Evolutionary conservation across 2,113 vertebrate genomes (phyloP), one percentile per base, ranked within the genome.

Genomic region (Seriola aureovittata): DNA sequence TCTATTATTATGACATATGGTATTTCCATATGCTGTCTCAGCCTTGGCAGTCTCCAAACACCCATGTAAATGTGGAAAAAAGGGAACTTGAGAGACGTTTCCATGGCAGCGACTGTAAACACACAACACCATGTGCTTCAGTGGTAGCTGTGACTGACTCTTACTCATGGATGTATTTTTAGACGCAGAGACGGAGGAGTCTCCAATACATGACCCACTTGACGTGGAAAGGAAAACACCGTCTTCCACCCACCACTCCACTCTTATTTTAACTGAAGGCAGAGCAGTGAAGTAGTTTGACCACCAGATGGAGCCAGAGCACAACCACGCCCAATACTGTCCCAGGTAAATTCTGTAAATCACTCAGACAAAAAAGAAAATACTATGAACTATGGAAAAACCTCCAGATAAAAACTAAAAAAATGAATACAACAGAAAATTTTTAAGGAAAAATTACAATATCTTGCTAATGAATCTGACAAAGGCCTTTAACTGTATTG

Each of bases 91-190:
- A 90, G 87, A 40, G 6, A 17, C 4, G 71, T 88, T 89, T 75
- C 91, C 2, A 89, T 85, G 86, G 38, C 81, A 80, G 88, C 88
- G 23, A 62, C 50, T 52, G 63, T 25, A 92, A 93, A 92, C 84
- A 94, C 4, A 89, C 59, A 76, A 71, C 80, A 54, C 75, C 57
- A 71, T 81, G 82, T 87, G 82, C 46, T 34, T 59, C 2, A 19
- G 64, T 17, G 36, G 77, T 38, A 23, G 72, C 60, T 55, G 40
- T 52, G 70, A 85, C 42, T 73, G 67, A 60, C 40, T 82, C 81
- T 89, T 85, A 93, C 81, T 89, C 87, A 92, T 5, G 5, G 50
- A 19, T 73, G 66, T 93, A 92, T 94, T 91, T 91, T 88, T 93
- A 93, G 87, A 84, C 8, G 0, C 40, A 25, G 67, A 78, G 70